Base-by-base conservation (phyloP, 2,888 invertebrate genomes). In the Dorcus hopei region DNA sequence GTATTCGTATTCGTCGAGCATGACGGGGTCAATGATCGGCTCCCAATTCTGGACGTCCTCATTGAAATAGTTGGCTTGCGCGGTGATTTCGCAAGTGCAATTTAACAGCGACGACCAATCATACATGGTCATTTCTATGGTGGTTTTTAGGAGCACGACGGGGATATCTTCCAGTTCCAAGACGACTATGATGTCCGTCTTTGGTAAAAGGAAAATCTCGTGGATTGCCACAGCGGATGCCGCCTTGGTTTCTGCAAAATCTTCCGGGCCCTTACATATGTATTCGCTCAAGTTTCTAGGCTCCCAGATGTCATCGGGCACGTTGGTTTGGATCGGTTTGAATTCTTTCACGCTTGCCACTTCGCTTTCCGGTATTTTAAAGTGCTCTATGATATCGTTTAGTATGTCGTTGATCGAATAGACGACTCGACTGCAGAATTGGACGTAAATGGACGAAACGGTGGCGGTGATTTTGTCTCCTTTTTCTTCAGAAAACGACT, bases 21-120 rank as follows among this genome's bases (percentile, higher is more conserved):
- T 83, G 0, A 87, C 84, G 0, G 92, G 90, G 68, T 93, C 93
- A 1, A 93, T 75, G 1, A 95, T 75, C 0, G 94, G 94, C 72
- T 95, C 94, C 95, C 95, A 95, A 7, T 83, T 69, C 66, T 78
- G 78, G 33, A 72, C 61, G 56, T 65, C 68, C 54, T 78, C 78
- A 60, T 78, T 78, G 62, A 75, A 79, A 62, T 77, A 79, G 66
- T 79, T 79, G 0, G 82, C 83, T 58, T 80, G 80, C 4, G 81
- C 53, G 1, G 80, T 78, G 1, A 82, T 54, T 2, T 80, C 77
- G 0, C 77, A 73, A 3, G 73, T 77, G 49, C 74, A 75, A 54
- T 77, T 78, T 26, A 78, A 54, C 11, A 77, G 59, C 23, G 82
- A 83, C 0, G 87, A 86, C 89, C 89, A 90, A 73, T 90, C 87